Evolutionary conservation across 2,113 vertebrate species (phyloP).

Genomic region (Myocastor coypus): DNA sequence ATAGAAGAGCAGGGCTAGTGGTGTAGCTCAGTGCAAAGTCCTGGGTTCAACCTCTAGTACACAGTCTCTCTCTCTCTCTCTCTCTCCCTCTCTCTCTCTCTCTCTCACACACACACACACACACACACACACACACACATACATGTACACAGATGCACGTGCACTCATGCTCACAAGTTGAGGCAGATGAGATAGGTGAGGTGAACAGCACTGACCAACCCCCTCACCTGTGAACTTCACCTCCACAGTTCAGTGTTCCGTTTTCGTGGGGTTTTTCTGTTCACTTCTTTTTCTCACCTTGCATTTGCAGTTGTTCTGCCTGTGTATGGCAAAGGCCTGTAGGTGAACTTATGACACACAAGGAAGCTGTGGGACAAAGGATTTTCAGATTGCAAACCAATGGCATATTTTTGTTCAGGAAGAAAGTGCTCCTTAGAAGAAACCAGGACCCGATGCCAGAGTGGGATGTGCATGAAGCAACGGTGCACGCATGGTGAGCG

Average conservation of each 20-base stretch:
- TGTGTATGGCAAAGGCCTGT: background rate
- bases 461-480: no score
- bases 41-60: background rate
- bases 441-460: background rate
- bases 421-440: background rate
- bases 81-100: no score
- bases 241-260: no score
- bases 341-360: background rate
- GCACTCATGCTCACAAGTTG: background rate
- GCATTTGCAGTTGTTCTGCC: background rate
- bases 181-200: background rate
- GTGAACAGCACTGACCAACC: background rate
- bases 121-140: no score
- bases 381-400: background rate
- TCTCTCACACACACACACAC: no score
- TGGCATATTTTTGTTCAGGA: background rate
- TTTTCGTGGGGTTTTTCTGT: no score
- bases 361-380: background rate
- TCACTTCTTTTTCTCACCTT: no score
- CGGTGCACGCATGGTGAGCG: no score
- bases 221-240: no score
- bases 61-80: no score
- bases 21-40: no score
- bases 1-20: background rate
- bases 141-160: background rate